Evolutionary conservation across 2,797 vertebrate species (phyloP), one percentile per base, ranked within the genome.

Genomic region (Alauda arvensis): DNA sequence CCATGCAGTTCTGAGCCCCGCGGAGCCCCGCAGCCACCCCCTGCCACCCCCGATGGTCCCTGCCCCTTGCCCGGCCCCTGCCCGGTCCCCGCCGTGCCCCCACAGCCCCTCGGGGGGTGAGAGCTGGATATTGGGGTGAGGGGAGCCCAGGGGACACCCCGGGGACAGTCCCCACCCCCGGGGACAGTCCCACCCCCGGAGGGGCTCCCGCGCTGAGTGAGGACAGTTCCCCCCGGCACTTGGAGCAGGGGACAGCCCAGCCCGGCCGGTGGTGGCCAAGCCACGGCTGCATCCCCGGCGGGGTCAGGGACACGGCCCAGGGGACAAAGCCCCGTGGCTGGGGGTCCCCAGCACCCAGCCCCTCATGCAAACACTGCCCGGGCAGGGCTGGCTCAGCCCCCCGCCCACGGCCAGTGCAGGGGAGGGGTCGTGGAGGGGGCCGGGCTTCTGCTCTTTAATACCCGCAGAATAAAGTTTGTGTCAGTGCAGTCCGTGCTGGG

Each of bases 1-100:
- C 99, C 85, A 98, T 97, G 31, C 99, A 99, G 98, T 99, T 99
- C 98, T 99, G 97, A 99, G 93, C 77, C 29, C 92, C 45, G 0
- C 24, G 5, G 43, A 12, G n/a, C 55, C 87, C 70, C 59, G 0
- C 19, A 51, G n/a, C 8, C 49, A 37, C 66, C 66, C 59, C 57
- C 16, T 3, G 1, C 8, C 45, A 23, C 57, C 85, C 48, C n/a
- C 0, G 1, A 37, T 37, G 37, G 37, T 7, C 86, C 56, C 86
- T 10, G 48, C 11, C 55, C 77, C 78, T 10, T 55, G n/a, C 43
- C 29, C 1, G 0, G 15, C 16, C 65, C 55, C 71, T 1, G 1
- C 0, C 37, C 37, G 0, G 12, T 43, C 90, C 87, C 61, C 39
- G 1, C 72, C 3, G 10, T 24, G 82, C 6, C 79, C 87, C 59